These are phyloP conservation scores for Misgurnus mizolepis DNA, from an alignment of 2,113 vertebrate genomes.

Conservation along the genomic window DNA sequence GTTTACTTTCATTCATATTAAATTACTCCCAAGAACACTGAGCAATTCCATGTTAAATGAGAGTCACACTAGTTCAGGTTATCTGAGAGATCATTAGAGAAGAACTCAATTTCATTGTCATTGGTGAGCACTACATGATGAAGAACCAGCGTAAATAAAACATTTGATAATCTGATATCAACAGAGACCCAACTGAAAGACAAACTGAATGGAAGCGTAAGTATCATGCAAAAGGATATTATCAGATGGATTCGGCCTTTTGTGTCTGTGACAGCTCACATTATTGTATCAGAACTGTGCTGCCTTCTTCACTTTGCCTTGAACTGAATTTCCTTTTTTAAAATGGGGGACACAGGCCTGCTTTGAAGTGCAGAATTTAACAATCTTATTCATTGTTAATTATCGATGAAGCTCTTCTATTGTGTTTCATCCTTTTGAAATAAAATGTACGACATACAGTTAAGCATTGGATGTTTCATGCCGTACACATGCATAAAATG, in stretches of 20 bases:
- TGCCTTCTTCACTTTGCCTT: conserved; percentile 26
- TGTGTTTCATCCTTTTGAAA: neutral
- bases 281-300: conserved; percentile 17
- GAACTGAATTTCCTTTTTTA: neutral
- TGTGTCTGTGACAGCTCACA: conserved; percentile 37
- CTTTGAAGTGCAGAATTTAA: conserved; percentile 23
- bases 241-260: conserved; percentile 10
- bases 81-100: conserved; percentile 19
- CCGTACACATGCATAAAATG: neutral
- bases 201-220: conserved; percentile 31
- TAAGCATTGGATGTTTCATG: neutral
- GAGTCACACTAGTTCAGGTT: neutral
- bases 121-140: conserved; percentile 8
- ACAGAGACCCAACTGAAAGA: neutral
- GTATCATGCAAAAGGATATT: conserved; percentile 23
- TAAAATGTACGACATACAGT: too few relatives aligned
- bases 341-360: conserved; percentile 3
- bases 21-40: neutral
- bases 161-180: conserved; percentile 33
- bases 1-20: neutral
- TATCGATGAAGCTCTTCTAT: neutral
- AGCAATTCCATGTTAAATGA: neutral
- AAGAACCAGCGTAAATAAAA: conserved; percentile 10
- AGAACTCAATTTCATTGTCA: neutral
- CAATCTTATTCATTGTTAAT: conserved; percentile 18